Conservation (phyloP, 2,113 vertebrate genomes). For the Mesembrinibis cayennensis region DNA sequence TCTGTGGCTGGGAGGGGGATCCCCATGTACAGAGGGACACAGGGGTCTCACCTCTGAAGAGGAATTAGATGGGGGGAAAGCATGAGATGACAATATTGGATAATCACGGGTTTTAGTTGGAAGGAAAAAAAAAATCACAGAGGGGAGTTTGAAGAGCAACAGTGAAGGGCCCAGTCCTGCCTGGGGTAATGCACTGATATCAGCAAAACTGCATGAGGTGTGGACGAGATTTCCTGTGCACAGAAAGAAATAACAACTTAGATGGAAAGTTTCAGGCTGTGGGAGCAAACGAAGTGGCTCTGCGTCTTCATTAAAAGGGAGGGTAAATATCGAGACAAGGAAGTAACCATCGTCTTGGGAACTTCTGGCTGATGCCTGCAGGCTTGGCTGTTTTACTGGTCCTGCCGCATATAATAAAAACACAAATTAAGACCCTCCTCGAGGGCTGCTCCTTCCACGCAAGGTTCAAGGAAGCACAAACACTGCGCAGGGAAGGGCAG, state of each 20-base stretch:
- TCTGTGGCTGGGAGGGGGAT: background rate
- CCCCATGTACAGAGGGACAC: fast-evolving
- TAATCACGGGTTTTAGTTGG: fast-evolving
- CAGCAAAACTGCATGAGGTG: background rate
- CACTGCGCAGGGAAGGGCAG: background rate
- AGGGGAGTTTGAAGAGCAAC: background rate
- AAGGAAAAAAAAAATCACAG: background rate
- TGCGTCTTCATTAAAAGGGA: background rate
- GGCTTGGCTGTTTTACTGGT: background rate
- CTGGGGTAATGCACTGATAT: background rate
- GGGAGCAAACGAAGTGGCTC: background rate
- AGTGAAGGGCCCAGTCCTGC: background rate
- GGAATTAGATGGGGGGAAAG: background rate
- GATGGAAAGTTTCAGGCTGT: background rate
- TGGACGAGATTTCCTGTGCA: background rate
- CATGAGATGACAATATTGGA: background rate
- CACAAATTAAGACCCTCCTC: background rate
- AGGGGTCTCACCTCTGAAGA: background rate
- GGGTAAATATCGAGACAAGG: background rate
- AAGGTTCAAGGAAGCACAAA: background rate
- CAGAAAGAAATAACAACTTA: background rate
- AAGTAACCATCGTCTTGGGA: background rate
- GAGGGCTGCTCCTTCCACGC: background rate
- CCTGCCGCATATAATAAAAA: background rate
- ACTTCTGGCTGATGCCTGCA: background rate